These are phyloP conservation scores for Buathra laborator DNA, from an alignment of 2,888 invertebrate genomes.

Conservation along the genomic window DNA sequence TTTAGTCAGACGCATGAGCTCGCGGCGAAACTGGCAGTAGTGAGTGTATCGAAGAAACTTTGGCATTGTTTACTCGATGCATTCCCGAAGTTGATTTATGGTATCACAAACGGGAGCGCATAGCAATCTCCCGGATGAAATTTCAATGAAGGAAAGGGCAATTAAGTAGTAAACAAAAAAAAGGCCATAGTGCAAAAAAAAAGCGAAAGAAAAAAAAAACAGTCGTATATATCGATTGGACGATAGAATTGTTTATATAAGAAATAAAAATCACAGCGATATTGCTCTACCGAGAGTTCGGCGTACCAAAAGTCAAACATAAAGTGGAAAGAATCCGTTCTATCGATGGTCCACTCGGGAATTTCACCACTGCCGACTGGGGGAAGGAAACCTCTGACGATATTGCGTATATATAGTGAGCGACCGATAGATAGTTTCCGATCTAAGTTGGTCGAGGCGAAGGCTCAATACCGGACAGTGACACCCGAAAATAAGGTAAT, in stretches of 20 bases:
- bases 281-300: background rate
- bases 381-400: background rate
- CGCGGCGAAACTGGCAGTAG: constrained; percentile 26
- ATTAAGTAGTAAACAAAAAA: too few species aligned
- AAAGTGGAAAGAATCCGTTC: background rate
- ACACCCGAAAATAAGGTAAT: constrained; percentile 45
- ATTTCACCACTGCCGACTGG: background rate
- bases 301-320: background rate
- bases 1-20: constrained; percentile 38
- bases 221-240: background rate
- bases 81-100: constrained; percentile 53
- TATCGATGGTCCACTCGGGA: background rate
- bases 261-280: too few species aligned
- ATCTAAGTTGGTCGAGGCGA: background rate
- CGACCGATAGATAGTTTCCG: background rate
- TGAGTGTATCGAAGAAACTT: constrained; percentile 15
- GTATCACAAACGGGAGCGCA: background rate
- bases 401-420: background rate
- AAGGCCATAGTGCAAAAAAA: background rate
- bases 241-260: background rate
- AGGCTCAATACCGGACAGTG: constrained; percentile 16
- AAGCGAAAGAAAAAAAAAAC: background rate
- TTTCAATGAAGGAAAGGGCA: background rate
- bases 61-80: constrained; percentile 58
- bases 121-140: background rate